phyloP scores from a whole-genome alignment of 2,113 vertebrate genomes.

The Trematocara zebra region DNA sequence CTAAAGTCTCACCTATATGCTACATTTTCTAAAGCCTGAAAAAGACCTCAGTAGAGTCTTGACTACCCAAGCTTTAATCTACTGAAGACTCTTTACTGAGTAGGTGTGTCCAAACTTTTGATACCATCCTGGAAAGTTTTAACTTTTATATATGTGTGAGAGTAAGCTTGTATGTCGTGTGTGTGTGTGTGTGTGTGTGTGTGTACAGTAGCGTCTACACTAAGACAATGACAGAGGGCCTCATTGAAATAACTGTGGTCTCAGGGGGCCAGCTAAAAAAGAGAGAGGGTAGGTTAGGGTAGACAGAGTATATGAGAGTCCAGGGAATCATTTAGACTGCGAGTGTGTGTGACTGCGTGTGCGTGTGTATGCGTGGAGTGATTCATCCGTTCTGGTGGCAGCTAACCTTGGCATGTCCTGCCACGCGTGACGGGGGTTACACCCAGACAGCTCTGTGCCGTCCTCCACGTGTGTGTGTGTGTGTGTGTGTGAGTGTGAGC shows the following conservation, averaged over 20 bases:
- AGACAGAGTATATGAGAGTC: slow-evolving; percentile 60
- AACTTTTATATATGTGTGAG: background rate
- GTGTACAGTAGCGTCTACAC: slow-evolving; percentile 36
- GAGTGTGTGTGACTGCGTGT: slow-evolving; percentile 19
- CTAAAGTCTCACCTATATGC: background rate
- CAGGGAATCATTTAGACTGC: slow-evolving; percentile 62
- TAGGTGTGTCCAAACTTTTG: background rate
- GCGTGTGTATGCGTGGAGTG: slow-evolving; percentile 1
- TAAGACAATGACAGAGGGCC: slow-evolving; percentile 64
- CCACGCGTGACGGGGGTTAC: slow-evolving; percentile 61
- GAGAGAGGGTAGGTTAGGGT: slow-evolving; percentile 52
- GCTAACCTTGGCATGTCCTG: slow-evolving; percentile 68
- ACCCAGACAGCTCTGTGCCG: slow-evolving; percentile 30
- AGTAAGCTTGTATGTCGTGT: background rate
- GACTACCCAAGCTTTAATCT: background rate
- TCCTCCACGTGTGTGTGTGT: slow-evolving; percentile 30
- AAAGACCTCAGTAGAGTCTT: background rate
- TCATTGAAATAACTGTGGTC: slow-evolving; percentile 66
- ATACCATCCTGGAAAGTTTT: background rate
- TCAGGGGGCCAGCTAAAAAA: slow-evolving; percentile 58
- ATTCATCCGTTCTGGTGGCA: slow-evolving; percentile 58
- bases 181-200: background rate
- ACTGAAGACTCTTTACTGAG: background rate
- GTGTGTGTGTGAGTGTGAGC: slow-evolving; percentile 14
- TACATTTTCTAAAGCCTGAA: background rate